Conservation (phyloP, 2,113 vertebrate species). For the Dasyornis broadbenti region DNA sequence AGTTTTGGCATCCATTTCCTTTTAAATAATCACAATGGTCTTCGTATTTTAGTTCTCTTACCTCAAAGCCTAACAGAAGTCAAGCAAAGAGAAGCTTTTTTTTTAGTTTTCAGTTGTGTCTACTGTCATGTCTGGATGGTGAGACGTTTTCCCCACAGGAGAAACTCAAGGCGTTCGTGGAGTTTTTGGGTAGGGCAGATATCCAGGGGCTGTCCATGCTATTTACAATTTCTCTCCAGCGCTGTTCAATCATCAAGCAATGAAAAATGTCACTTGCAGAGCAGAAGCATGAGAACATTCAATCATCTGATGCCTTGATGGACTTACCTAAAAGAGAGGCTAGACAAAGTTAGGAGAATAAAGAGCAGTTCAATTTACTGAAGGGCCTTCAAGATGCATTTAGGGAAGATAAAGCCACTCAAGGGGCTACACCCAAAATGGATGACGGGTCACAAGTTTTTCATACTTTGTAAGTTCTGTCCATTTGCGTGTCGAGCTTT, state of each 20-base stretch:
- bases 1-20: not conserved
- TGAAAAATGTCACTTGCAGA: not conserved
- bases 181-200: not conserved
- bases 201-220: not conserved
- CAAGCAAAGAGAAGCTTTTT: not conserved
- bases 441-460: too few species aligned
- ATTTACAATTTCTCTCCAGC: not conserved
- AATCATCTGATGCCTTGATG: too few species aligned
- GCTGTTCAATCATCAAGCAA: not conserved
- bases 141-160: fast-evolving
- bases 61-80: not conserved
- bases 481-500: too few species aligned
- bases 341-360: too few species aligned
- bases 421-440: too few species aligned
- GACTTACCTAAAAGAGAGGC: too few species aligned
- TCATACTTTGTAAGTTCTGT: too few species aligned
- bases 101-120: not conserved
- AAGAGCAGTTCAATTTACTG: too few species aligned
- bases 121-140: not conserved
- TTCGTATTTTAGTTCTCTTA: not conserved
- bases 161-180: not conserved
- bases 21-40: not conserved
- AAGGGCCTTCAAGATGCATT: too few species aligned
- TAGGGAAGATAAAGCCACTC: too few species aligned
- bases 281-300: not conserved